These are phyloP conservation scores for Stegana nigrithorax DNA, from an alignment of 2,888 invertebrate species.

Conservation along the genomic window DNA sequence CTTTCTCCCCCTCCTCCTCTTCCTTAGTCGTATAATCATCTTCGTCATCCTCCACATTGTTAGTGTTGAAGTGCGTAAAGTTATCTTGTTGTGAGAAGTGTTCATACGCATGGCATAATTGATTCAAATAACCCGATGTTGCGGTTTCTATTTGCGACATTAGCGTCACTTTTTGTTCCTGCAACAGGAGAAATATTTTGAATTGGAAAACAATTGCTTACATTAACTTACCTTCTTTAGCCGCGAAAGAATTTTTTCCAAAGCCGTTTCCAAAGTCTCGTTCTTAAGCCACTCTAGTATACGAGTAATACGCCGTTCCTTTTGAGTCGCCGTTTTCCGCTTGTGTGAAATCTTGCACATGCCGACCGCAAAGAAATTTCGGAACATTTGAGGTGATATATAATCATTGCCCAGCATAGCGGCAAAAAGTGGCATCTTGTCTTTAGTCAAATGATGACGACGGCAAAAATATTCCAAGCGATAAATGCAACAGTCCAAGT, in stretches of 20 bases:
- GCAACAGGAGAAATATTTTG: no score
- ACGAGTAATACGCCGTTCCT: conserved; percentile 78
- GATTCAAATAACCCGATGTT: conserved; percentile 75
- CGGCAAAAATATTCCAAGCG: conserved; percentile 77
- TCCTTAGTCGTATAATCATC: conserved; percentile 17
- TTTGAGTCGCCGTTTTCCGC: conserved; percentile 69
- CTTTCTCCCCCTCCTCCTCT: conserved; percentile 48
- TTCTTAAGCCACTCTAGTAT: conserved; percentile 82
- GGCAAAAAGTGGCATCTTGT: conserved; percentile 82
- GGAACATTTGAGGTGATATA: conserved; percentile 76
- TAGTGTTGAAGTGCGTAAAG: no score
- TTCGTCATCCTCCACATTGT: conserved; percentile 13
- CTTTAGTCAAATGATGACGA: conserved; percentile 74
- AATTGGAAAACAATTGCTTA: background rate
- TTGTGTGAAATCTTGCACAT: conserved; percentile 57
- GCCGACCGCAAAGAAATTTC: conserved; percentile 77
- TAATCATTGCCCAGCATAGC: conserved; percentile 92
- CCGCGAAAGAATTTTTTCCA: conserved; percentile 75
- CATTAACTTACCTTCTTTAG: conserved; percentile 69
- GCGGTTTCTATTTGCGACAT: conserved; percentile 73
- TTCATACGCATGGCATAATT: conserved; percentile 72
- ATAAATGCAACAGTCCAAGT: conserved; percentile 77
- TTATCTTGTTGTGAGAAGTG: conserved; percentile 70
- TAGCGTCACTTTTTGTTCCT: conserved; percentile 70
- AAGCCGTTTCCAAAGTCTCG: conserved; percentile 77